These are phyloP conservation scores for Mustela nigripes DNA, from an alignment of 2,113 vertebrate genomes.

Conservation along the genomic window DNA sequence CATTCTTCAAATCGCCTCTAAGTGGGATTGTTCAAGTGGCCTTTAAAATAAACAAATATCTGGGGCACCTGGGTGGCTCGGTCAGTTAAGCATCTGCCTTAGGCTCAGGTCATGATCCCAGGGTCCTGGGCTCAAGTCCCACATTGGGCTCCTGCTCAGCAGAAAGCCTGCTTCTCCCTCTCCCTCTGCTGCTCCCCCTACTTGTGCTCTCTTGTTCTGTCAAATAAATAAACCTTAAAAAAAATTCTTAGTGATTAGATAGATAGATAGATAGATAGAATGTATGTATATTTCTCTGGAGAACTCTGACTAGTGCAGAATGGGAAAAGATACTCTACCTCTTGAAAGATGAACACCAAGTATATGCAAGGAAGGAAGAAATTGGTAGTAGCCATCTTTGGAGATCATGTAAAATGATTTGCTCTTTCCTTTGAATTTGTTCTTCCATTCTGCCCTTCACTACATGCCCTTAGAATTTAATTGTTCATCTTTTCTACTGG, in stretches of 20 bases:
- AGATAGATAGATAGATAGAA: too few relatives aligned
- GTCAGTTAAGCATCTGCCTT: too few relatives aligned
- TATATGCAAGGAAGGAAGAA: background rate
- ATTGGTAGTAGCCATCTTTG: background rate
- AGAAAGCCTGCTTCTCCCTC: too few relatives aligned
- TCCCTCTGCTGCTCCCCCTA: too few relatives aligned
- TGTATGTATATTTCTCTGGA: background rate
- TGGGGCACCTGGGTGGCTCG: too few relatives aligned
- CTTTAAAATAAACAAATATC: background rate
- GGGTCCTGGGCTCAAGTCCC: too few relatives aligned
- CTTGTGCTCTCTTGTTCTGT: too few relatives aligned
- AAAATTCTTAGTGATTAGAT: background rate
- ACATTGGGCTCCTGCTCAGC: too few relatives aligned
- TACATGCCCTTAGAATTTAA: background rate
- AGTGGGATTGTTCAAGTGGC: background rate
- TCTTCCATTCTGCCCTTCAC: background rate
- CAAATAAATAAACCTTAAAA: too few relatives aligned
- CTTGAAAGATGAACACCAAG: background rate
- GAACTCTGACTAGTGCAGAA: background rate
- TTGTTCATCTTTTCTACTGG: background rate
- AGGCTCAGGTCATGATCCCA: too few relatives aligned
- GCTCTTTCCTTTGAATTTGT: background rate
- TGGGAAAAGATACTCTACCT: background rate
- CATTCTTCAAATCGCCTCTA: background rate
- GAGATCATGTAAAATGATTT: background rate